phyloP scores from a whole-genome alignment of 1,140 invertebrate species.

The Odontomachus brunneus region DNA sequence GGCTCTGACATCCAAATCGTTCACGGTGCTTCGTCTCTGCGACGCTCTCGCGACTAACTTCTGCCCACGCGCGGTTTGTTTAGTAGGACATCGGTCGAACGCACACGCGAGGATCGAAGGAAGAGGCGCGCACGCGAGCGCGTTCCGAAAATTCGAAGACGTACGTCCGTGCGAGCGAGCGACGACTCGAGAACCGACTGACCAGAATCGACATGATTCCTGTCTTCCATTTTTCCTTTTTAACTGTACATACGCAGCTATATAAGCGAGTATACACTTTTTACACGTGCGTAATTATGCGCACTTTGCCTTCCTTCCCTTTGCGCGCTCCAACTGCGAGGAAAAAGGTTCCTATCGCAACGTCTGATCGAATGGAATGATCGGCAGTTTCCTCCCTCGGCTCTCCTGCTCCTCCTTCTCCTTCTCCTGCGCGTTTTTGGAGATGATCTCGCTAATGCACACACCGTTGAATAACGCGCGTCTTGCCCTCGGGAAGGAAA shows the following conservation, averaged over 20 bases:
- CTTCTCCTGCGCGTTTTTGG: not conserved
- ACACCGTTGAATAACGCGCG: not conserved
- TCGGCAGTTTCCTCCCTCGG: slow-evolving; percentile 26
- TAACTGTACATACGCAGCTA: slow-evolving; percentile 51
- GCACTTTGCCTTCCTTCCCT: slow-evolving; percentile 21
- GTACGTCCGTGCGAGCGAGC: slow-evolving; percentile 39
- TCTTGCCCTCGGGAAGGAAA: no score
- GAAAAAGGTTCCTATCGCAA: slow-evolving; percentile 40
- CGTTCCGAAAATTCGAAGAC: slow-evolving; percentile 12
- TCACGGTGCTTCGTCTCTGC: not conserved
- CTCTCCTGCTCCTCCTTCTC: not conserved
- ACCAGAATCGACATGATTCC: slow-evolving; percentile 35
- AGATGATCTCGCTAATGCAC: slow-evolving; percentile 1
- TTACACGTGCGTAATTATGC: slow-evolving; percentile 55
- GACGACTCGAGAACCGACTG: slow-evolving; percentile 17
- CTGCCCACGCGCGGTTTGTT: no score
- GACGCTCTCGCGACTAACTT: slow-evolving; percentile 10
- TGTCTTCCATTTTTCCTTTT: not conserved
- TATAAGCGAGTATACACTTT: slow-evolving; percentile 51
- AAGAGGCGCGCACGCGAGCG: slow-evolving; percentile 32
- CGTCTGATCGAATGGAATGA: slow-evolving; percentile 58
- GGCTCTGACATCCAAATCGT: not conserved
- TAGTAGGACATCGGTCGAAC: slow-evolving; percentile 14
- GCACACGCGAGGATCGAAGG: slow-evolving; percentile 42
- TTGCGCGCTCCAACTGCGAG: slow-evolving; percentile 34